Conservation (phyloP, 2,113 vertebrate genomes). For the Psilopogon haemacephalus region DNA sequence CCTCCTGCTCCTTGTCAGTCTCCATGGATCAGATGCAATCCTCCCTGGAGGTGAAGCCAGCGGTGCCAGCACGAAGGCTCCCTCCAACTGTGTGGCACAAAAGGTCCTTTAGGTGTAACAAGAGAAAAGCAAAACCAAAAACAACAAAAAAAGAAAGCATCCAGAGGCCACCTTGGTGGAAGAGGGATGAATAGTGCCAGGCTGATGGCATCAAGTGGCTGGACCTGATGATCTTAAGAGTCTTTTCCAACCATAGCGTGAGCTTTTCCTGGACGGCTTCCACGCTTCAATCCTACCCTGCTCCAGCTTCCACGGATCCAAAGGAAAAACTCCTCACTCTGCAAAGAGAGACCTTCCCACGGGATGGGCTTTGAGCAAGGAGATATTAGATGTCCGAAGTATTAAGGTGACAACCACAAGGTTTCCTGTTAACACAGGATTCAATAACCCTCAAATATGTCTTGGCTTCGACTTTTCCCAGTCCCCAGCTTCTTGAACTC, state of each 20-base stretch:
- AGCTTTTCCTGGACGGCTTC: background rate
- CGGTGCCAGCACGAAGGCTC: background rate
- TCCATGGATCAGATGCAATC: background rate
- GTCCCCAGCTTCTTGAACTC: constrained; percentile 16
- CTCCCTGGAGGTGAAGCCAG: rapidly evolving
- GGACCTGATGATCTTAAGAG: too few species aligned
- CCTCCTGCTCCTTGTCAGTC: background rate
- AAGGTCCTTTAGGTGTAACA: background rate
- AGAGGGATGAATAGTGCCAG: too few species aligned
- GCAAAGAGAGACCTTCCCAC: background rate
- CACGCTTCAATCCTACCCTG: background rate
- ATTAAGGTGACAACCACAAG: background rate
- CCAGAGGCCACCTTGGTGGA: rapidly evolving
- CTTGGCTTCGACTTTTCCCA: constrained; percentile 43
- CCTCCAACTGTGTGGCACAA: rapidly evolving
- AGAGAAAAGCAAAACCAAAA: too few species aligned
- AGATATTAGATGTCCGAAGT: background rate
- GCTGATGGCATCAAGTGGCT: too few species aligned
- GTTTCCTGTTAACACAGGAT: constrained; percentile 48
- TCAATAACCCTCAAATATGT: constrained; percentile 56
- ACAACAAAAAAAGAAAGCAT: too few species aligned
- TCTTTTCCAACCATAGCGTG: too few species aligned
- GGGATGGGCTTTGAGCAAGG: background rate
- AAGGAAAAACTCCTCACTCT: rapidly evolving
- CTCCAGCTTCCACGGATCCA: background rate